Percentiles rank a stretch among this genome's conserved stretches.
Evolutionary conservation across 1,140 invertebrate genomes (phyloP).

Genomic region (Zophobas atratus): DNA sequence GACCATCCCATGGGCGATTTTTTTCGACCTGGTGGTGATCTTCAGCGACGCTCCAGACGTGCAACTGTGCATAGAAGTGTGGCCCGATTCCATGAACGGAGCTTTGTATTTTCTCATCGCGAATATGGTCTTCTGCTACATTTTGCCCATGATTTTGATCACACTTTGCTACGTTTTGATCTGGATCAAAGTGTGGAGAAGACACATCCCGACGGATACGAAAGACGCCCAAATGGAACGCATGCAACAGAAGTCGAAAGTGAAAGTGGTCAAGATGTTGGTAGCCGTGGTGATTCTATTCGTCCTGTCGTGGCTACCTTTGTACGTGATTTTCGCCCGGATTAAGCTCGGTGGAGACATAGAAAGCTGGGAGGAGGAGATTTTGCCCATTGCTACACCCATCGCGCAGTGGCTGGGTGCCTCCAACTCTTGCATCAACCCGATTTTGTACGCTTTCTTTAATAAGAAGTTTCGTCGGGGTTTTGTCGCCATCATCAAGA

Average conservation of each 20-base stretch:
- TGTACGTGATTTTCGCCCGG: constrained; percentile 91
- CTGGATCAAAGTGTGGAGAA: constrained; percentile 91
- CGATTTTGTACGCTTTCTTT: constrained; percentile 97
- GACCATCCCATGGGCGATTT: constrained; percentile 91
- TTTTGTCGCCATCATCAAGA: constrained; percentile 91
- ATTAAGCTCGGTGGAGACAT: constrained; percentile 86
- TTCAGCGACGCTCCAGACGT: constrained; percentile 80
- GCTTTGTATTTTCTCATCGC: constrained; percentile 91
- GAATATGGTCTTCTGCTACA: constrained; percentile 92
- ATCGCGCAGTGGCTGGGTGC: constrained; percentile 97
- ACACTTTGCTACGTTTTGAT: constrained; percentile 94
- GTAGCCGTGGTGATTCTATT: constrained; percentile 95
- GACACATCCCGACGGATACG: constrained; percentile 90
- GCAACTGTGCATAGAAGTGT: constrained; percentile 86
- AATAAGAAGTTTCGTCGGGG: constrained; percentile 96
- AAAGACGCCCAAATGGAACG: constrained; percentile 93
- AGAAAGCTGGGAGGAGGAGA: constrained; percentile 82
- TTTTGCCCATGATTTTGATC: constrained; percentile 93
- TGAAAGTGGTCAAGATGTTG: constrained; percentile 97
- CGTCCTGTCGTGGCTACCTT: constrained; percentile 94
- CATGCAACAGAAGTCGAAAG: constrained; percentile 93
- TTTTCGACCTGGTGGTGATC: constrained; percentile 87
- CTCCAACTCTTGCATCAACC: constrained; percentile 98
- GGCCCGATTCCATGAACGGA: constrained; percentile 86
- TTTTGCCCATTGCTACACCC: constrained; percentile 87